Evolutionary conservation across 2,888 invertebrate species (phyloP).

Genomic region (Horisme vitalbata): DNA sequence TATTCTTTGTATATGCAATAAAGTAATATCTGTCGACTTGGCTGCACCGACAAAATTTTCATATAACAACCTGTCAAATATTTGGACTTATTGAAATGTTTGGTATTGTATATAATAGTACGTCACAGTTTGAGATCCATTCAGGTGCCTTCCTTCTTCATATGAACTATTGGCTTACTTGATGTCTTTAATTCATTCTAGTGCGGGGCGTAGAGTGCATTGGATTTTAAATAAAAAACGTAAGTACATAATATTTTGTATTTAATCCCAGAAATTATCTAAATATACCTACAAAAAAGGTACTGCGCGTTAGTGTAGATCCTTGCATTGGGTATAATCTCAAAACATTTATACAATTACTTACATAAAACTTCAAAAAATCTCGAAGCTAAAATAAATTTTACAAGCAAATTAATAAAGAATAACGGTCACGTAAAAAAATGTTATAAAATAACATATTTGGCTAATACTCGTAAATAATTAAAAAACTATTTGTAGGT

Average conservation of each 20-base stretch:
- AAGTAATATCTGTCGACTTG: too few species aligned
- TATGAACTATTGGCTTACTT: too few species aligned
- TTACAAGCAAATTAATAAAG: constrained; percentile 11
- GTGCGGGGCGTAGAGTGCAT: too few species aligned
- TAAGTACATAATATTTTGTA: constrained; percentile 50
- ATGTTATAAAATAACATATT: constrained; percentile 20
- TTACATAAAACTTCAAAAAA: background rate
- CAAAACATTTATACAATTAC: constrained; percentile 31
- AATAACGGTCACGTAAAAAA: constrained; percentile 1
- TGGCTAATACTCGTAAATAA: constrained; percentile 15
- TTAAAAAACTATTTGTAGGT: constrained; percentile 1
- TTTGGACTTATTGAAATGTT: too few species aligned
- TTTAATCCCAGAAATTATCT: constrained; percentile 57
- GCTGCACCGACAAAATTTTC: too few species aligned
- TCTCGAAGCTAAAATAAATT: constrained; percentile 7
- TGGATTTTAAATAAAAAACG: constrained; percentile 24
- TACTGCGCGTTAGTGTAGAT: constrained; percentile 63
- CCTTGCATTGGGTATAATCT: constrained; percentile 58
- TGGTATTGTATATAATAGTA: too few species aligned
- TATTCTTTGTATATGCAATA: too few species aligned
- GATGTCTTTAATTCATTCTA: too few species aligned
- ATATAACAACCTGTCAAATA: too few species aligned
- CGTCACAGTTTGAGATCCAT: too few species aligned
- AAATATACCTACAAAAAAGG: constrained; percentile 64
- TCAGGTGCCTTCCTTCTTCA: too few species aligned